Base-by-base conservation (phyloP, 2,113 vertebrate species). In the Pangasianodon gigas region DNA sequence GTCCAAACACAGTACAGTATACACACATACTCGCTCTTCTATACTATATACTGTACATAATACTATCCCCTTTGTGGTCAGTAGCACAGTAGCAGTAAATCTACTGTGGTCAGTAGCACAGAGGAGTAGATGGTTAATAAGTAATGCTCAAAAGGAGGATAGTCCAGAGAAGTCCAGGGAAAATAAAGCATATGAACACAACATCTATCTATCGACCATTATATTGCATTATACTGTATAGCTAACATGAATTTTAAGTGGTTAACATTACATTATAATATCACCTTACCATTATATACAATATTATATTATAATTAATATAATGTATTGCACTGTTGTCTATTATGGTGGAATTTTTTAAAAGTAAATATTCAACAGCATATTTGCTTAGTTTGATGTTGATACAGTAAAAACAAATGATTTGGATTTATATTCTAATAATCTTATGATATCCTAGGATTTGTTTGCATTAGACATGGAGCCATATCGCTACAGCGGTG, bases 391-490 rank as follows among this genome's bases (percentile, higher is more conserved):
- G 19, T 18, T 46, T 85, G 6, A 67, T 67, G n/a, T 4, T 51
- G 11, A 11, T 48, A n/a, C 10, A 1, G 14, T 16, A 37, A 74
- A 87, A 44, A 54, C 19, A 41, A 62, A 46, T 8, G 2, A 11
- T 69, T 24, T 90, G 24, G 77, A 51, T 52, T n/a, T 85, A 41
- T 46, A 48, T 69, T 60, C n/a, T 54, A n/a, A 51, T 65, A 46
- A 41, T 88, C 58, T 87, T 13, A 21, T 82, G 11, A 75, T 9
- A 86, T 74, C 87, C 92, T 93, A 99, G 98, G 98, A 99, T 85
- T 96, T 99, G 24, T 99, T 99, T 87, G 98, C 98, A 89, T 95
- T 99, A 94, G 98, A 99, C 93, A 97, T 99, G 95, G 98, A 99
- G n/a, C 98, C 98, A 18, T 99, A 99, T 90, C 96, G 98, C 67